A percentile compares a stretch with the other conserved stretches of the same genome.
Conservation (phyloP, 2,888 invertebrate genomes). For the Dichetophora obliterata region DNA sequence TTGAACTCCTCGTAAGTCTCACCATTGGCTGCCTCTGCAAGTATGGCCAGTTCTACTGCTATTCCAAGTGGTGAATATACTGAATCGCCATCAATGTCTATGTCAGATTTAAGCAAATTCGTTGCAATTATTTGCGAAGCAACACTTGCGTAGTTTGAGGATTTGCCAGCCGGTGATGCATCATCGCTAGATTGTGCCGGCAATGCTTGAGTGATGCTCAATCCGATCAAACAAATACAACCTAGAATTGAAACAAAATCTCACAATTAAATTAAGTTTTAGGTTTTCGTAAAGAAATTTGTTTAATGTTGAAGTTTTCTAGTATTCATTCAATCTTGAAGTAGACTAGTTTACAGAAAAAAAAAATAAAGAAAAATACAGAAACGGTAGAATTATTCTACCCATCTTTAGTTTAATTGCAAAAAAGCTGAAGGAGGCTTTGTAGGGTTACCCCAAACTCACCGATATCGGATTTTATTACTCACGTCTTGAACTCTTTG, state of each 20-base stretch:
- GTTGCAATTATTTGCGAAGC: slow-evolving; percentile 66
- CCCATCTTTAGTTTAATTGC: too few relatives aligned
- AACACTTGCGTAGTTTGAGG: slow-evolving; percentile 56
- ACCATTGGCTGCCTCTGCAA: slow-evolving; percentile 76
- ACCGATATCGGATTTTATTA: too few relatives aligned
- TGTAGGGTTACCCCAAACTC: too few relatives aligned
- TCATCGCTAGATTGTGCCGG: slow-evolving; percentile 40
- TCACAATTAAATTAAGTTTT: too few relatives aligned
- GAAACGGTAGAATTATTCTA: too few relatives aligned
- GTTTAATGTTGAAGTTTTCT: too few relatives aligned
- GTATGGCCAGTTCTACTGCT: slow-evolving; percentile 74
- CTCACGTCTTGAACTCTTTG: too few relatives aligned
- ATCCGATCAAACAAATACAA: background rate
- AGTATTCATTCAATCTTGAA: too few relatives aligned
- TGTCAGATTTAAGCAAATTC: slow-evolving; percentile 64
- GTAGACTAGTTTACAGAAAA: too few relatives aligned
- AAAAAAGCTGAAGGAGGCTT: too few relatives aligned
- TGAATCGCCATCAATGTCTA: slow-evolving; percentile 71
- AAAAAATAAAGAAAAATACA: too few relatives aligned
- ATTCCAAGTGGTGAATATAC: slow-evolving; percentile 78
- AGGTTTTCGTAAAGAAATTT: too few relatives aligned
- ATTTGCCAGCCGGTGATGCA: background rate
- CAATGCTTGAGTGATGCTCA: slow-evolving; percentile 7
- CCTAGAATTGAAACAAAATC: slow-evolving; percentile 3
- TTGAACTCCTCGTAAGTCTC: slow-evolving; percentile 74